Percentiles rank a stretch among this genome's conserved stretches.
phyloP scores from a whole-genome alignment of 2,113 vertebrate species.

The Chunga burmeisteri region DNA sequence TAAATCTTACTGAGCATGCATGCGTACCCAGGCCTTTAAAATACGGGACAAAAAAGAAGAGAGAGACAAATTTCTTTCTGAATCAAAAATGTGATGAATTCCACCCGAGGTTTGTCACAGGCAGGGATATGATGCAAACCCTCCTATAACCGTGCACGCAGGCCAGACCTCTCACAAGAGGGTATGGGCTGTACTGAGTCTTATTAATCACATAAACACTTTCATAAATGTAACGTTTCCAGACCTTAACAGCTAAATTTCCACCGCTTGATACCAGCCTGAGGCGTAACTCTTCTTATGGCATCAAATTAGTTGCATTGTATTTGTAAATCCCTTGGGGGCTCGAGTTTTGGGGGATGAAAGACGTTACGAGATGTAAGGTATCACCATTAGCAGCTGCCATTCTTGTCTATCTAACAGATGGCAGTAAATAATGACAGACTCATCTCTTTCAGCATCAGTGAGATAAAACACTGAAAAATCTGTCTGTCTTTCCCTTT shows the following conservation, averaged over 20 bases:
- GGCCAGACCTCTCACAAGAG: not conserved
- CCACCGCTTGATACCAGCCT: not conserved
- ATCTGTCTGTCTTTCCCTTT: not conserved
- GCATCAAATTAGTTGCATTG: not conserved
- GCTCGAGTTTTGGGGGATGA: not conserved
- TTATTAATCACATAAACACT: not conserved
- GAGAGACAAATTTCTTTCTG: not conserved
- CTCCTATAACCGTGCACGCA: not conserved
- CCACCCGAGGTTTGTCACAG: not conserved
- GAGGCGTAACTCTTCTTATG: not conserved
- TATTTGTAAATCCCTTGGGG: not conserved
- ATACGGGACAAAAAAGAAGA: not conserved
- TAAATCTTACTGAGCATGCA: not conserved
- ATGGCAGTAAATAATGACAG: slow-evolving; percentile 30
- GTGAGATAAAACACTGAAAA: not conserved
- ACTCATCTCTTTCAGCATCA: not conserved
- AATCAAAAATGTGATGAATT: not conserved
- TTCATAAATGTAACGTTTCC: not conserved
- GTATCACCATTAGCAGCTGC: not conserved
- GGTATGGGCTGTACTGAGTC: not conserved
- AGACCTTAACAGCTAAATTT: not conserved
- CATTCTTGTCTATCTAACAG: not conserved
- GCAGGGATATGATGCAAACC: not conserved
- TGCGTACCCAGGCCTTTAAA: not conserved
- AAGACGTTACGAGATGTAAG: not conserved